Percentiles rank a stretch among this genome's conserved stretches.
phyloP scores from a whole-genome alignment of 2,113 vertebrate species.

The Eubucco bourcierii region DNA sequence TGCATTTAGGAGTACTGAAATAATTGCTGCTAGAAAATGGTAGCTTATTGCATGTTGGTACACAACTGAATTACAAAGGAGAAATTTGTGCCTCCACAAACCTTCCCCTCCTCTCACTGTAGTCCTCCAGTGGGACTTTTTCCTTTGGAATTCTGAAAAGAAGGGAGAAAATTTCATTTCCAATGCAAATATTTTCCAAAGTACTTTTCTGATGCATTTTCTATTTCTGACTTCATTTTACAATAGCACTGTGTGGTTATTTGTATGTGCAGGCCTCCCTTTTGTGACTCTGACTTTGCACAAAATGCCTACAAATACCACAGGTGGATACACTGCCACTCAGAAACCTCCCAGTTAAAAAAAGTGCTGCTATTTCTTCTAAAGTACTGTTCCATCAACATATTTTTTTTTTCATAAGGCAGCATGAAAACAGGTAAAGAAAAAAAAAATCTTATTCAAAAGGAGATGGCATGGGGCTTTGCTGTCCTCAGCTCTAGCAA shows the following conservation, averaged over 20 bases:
- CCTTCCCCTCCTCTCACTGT: background rate
- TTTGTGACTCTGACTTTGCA: background rate
- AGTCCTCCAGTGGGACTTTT: background rate
- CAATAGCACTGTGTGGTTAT: background rate
- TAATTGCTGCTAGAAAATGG: background rate
- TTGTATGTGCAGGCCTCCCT: background rate
- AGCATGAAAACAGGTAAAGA: background rate
- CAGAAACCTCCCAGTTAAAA: background rate
- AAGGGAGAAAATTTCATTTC: background rate
- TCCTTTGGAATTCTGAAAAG: background rate
- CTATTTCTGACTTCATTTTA: background rate
- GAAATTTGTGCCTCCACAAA: background rate
- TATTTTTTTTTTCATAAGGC: background rate
- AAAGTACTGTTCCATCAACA: background rate
- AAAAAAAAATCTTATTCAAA: too few species aligned
- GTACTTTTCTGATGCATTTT: background rate
- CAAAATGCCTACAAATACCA: background rate
- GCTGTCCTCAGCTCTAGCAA: background rate
- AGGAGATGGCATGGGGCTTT: too few species aligned
- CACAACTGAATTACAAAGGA: background rate
- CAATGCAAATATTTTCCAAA: background rate
- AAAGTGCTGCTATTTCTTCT: background rate
- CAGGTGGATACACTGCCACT: background rate
- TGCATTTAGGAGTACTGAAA: background rate
- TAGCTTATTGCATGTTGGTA: background rate